Base-by-base conservation (phyloP, 2,113 vertebrate genomes). In the Polypterus senegalus region DNA sequence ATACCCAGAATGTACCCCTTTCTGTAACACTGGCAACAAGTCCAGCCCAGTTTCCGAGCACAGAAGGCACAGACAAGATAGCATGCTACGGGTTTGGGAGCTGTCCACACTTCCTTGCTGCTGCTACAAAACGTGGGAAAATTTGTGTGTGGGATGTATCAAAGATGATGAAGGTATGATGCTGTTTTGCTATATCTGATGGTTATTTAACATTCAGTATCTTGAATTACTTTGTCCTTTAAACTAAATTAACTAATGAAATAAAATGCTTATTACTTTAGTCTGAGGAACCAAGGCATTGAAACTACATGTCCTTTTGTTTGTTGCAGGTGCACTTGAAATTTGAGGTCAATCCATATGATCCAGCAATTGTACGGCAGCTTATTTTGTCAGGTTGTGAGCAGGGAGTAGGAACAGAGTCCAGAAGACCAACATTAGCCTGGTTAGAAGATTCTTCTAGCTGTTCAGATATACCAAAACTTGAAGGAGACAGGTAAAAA, bases 121-220 rank as follows among this genome's bases (percentile, higher is more conserved):
- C 93, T 59, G 94, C 94, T 75, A 98, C 96, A 63, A 98, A 93
- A 79, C 86, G 91, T 77, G 96, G 96, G 60, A 98, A 96, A 74
- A 92, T 99, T 78, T 97, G 94, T 67, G 89, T 99, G 78, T 99
- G 95, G 96, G 96, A 98, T 71, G 90, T 99, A 75, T 97, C 94
- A 64, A 98, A 99, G 83, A 92, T 98, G 76, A 99, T 99, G 95
- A 99, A 93, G 96, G 96, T 98, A 71, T 58, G 11, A 10, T 27
- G 27, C 27, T 27, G 27, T 27, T 27, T 27, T 27, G 27, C 27
- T 27, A 27, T 27, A 27, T 27, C 27, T 27, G 27, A 27, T 27
- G 27, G 27, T 27, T 27, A 27, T 27, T 27, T 27, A 27, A 27
- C 27, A 1, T 27, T 27, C 27, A 27, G 27, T 27, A 27, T 1